phyloP scores from a whole-genome alignment of 2,888 invertebrate genomes.

The Odontomyia ornata region DNA sequence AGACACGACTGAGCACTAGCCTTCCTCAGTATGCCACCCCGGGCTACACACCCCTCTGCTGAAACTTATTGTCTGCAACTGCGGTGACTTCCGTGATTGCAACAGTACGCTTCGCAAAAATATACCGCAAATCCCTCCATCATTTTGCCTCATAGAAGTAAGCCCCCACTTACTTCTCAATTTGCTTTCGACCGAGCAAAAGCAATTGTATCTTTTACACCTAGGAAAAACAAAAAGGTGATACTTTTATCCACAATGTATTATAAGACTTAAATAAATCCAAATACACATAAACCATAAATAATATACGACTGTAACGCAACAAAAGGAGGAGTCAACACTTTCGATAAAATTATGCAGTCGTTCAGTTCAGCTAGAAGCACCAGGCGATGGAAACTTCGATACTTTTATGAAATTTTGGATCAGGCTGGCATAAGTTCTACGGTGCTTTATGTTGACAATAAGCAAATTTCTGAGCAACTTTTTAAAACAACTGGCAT shows the following conservation, averaged over 20 bases:
- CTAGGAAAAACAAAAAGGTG: not conserved
- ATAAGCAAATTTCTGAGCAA: not conserved
- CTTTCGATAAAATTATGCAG: too few species aligned
- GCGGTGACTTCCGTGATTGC: too few species aligned
- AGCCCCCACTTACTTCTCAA: not conserved
- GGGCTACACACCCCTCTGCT: too few species aligned
- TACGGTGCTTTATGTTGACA: too few species aligned
- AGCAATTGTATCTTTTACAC: too few species aligned
- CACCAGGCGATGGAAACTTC: slow-evolving; percentile 3
- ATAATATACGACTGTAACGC: not conserved
- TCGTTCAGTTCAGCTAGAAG: too few species aligned
- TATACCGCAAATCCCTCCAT: not conserved
- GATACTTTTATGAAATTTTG: not conserved
- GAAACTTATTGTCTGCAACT: too few species aligned
- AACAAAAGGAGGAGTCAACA: too few species aligned
- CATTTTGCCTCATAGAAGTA: slow-evolving; percentile 2
- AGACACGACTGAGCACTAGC: too few species aligned
- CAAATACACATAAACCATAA: not conserved
- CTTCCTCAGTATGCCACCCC: too few species aligned
- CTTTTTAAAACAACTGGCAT: not conserved
- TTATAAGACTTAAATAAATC: too few species aligned
- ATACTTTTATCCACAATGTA: not conserved
- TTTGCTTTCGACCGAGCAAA: too few species aligned
- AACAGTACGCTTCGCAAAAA: slow-evolving; percentile 21
- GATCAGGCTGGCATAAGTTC: not conserved